Evolutionary conservation across 2,888 invertebrate species (phyloP).

Genomic region (Drosophila nr. perissopoda): DNA sequence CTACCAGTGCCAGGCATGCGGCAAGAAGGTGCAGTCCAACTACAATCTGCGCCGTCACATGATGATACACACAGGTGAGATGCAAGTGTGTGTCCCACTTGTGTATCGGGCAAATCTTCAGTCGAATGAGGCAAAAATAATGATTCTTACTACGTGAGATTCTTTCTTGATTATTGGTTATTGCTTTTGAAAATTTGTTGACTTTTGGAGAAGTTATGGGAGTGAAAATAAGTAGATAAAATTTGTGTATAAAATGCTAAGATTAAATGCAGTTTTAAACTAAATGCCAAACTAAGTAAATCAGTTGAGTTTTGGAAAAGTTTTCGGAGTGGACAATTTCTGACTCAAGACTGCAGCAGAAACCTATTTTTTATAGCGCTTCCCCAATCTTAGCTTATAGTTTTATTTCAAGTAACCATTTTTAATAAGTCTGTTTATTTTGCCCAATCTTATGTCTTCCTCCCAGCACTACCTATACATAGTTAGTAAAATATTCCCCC

Average conservation of each 20-base stretch:
- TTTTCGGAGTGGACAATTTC: not conserved
- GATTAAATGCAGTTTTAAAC: not conserved
- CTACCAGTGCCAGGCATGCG: slow-evolving; percentile 83
- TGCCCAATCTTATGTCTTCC: not conserved
- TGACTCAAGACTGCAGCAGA: not conserved
- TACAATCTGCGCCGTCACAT: slow-evolving; percentile 84
- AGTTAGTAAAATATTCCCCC: not conserved
- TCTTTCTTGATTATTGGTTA: not conserved
- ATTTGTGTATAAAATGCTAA: not conserved
- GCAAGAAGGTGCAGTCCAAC: slow-evolving; percentile 83
- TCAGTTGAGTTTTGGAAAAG: not conserved
- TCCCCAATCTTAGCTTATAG: not conserved
- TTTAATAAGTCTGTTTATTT: not conserved
- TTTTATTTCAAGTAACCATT: not conserved
- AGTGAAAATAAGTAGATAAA: not conserved
- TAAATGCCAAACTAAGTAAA: not conserved
- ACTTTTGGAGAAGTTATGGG: not conserved
- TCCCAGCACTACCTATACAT: not conserved
- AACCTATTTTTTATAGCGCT: not conserved
- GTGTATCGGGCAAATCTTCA: slow-evolving; percentile 15
- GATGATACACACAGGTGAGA: slow-evolving; percentile 84
- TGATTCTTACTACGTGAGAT: not conserved
- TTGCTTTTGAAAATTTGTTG: not conserved
- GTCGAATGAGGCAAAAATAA: not conserved
- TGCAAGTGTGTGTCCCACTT: not conserved